A percentile compares a stretch with the other conserved stretches of the same genome.
phyloP scores from a whole-genome alignment of 2,113 vertebrate genomes.

The Mustelus asterias region DNA sequence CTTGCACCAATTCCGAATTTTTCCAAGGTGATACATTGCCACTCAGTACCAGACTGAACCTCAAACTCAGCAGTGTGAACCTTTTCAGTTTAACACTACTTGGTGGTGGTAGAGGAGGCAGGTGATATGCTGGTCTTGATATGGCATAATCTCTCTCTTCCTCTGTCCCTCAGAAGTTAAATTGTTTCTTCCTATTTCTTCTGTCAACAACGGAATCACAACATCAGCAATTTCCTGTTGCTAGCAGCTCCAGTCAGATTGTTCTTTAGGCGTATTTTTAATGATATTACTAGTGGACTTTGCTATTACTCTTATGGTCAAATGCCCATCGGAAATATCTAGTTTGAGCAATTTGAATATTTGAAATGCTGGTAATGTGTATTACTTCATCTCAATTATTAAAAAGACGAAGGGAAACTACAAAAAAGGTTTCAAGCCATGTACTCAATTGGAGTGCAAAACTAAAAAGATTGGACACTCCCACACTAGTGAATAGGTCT shows the following conservation, averaged over 20 bases:
- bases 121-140: background rate
- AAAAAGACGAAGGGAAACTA: background rate
- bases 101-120: background rate
- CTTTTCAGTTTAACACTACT: background rate
- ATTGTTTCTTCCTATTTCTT: background rate
- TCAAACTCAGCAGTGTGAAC: background rate
- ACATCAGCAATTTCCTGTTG: constrained; percentile 23
- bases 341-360: constrained; percentile 10
- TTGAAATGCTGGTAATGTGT: constrained; percentile 23
- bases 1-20: background rate
- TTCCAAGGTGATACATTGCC: background rate
- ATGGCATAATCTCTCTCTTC: background rate
- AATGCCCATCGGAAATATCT: background rate
- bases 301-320: background rate
- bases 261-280: constrained; percentile 16
- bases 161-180: background rate
- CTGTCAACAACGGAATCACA: background rate
- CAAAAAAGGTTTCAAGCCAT: too few species aligned
- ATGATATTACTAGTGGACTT: background rate
- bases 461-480: background rate
- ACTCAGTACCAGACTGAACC: too few species aligned
- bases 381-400: constrained; percentile 23
- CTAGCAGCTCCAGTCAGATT: background rate
- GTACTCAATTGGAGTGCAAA: background rate
- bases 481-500: background rate